Conservation (phyloP, 2,888 invertebrate species). For the Drosophila buzzatii region DNA sequence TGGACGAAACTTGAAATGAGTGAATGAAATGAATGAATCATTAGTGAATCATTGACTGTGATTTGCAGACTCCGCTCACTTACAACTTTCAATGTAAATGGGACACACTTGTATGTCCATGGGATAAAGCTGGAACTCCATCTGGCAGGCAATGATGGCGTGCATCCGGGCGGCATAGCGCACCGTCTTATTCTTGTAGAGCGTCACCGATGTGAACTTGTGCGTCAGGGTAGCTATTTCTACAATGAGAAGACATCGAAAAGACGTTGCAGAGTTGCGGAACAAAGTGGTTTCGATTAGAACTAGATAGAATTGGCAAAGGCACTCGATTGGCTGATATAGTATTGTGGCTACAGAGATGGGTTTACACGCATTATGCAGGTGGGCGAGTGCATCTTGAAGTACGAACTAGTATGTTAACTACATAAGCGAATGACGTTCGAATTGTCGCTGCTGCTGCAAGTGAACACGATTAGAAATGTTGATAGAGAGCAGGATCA, state of each 20-base stretch:
- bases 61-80: conserved; percentile 84
- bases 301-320: conserved; percentile 73
- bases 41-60: not conserved
- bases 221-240: conserved; percentile 93
- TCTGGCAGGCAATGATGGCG: conserved; percentile 93
- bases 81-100: conserved; percentile 93
- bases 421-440: conserved; percentile 30
- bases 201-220: conserved; percentile 92
- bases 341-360: conserved; percentile 35
- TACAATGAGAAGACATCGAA: conserved; percentile 85
- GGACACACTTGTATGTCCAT: conserved; percentile 95
- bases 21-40: not conserved
- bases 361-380: conserved; percentile 24
- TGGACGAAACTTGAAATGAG: conserved; percentile 89
- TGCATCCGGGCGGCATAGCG: conserved; percentile 93
- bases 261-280: conserved; percentile 80
- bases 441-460: not conserved
- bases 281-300: conserved; percentile 75
- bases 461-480: not conserved
- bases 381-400: conserved; percentile 27
- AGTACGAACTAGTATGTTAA: conserved; percentile 7
- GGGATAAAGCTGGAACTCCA: conserved; percentile 94
- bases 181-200: conserved; percentile 92
- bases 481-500: not conserved
- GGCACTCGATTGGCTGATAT: conserved; percentile 59